phyloP scores from a whole-genome alignment of 2,113 vertebrate species.

The Camelus dromedarius region DNA sequence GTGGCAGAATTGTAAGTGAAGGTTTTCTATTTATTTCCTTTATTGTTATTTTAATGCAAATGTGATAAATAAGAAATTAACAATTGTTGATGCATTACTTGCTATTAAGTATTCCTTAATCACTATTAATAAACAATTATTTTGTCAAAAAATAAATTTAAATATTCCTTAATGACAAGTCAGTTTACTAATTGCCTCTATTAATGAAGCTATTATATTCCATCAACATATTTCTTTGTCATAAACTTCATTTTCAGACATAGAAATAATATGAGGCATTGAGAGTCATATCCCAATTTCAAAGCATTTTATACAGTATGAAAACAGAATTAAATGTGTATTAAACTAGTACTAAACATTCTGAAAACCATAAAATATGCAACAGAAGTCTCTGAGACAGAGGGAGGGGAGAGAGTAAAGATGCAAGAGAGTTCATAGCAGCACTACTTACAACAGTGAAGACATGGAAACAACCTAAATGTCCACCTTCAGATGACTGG shows the following conservation, averaged over 20 bases:
- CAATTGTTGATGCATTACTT: background rate
- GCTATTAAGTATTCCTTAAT: conserved; percentile 9
- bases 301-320: background rate
- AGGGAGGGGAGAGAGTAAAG: background rate
- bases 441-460: too few species aligned
- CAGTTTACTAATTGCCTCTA: conserved; percentile 13
- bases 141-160: conserved; percentile 55
- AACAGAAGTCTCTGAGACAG: background rate
- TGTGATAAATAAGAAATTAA: background rate
- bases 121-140: background rate
- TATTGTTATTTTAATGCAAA: background rate
- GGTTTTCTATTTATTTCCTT: background rate
- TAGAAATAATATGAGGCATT: background rate
- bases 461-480: too few species aligned
- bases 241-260: conserved; percentile 47
- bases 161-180: conserved; percentile 17
- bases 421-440: background rate
- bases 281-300: background rate
- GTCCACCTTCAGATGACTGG: too few species aligned
- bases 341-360: conserved; percentile 48
- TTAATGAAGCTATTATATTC: conserved; percentile 16
- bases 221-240: background rate
- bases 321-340: conserved; percentile 47
- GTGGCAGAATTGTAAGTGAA: background rate
- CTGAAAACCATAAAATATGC: background rate